Evolutionary conservation across 2,113 vertebrate species (phyloP).

Genomic region (Etheostoma spectabile): DNA sequence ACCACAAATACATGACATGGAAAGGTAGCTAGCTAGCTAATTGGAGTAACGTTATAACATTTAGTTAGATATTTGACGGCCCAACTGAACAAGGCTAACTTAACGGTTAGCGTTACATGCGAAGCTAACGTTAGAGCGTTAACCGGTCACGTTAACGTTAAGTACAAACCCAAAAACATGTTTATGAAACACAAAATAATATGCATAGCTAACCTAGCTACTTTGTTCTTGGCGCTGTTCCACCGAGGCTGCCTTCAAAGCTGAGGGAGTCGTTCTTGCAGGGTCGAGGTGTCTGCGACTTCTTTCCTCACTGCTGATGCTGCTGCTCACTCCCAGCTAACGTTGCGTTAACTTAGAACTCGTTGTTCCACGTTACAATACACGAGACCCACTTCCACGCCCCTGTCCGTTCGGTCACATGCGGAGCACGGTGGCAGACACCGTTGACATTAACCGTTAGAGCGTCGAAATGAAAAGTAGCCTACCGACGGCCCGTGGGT

Average conservation of each 20-base stretch:
- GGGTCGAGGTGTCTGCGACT: constrained; percentile 5
- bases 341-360: constrained; percentile 13
- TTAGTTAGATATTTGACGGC: no score
- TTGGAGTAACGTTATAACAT: no score
- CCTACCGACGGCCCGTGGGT: rapidly evolving
- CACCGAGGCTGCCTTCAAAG: neutral
- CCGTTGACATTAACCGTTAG: no score
- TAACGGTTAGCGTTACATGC: no score
- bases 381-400: constrained; percentile 77
- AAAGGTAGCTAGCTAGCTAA: no score
- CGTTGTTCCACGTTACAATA: constrained; percentile 74
- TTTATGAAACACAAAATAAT: neutral
- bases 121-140: no score
- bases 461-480: neutral
- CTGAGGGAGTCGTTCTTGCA: neutral
- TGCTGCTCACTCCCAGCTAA: constrained; percentile 23
- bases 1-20: no score
- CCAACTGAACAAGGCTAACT: no score
- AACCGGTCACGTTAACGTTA: no score
- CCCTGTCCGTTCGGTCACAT: constrained; percentile 60
- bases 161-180: neutral
- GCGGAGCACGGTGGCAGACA: constrained; percentile 44
- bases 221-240: neutral
- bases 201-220: constrained; percentile 7
- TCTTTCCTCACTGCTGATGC: neutral